These are phyloP conservation scores for Spermophilus dauricus DNA, from an alignment of 2,113 vertebrate genomes.

Conservation along the genomic window DNA sequence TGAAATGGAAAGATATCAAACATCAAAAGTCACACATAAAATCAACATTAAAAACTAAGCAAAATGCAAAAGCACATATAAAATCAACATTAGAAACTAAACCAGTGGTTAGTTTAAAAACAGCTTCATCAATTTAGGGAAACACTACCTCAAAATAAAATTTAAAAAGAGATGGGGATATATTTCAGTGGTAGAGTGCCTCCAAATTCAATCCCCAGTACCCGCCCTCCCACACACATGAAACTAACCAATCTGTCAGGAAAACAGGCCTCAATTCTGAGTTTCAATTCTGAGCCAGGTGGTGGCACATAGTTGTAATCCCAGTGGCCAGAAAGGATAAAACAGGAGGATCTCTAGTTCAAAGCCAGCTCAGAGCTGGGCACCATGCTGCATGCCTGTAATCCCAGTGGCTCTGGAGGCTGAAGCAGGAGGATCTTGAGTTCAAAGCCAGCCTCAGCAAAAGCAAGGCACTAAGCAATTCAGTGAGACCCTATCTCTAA, in stretches of 20 bases:
- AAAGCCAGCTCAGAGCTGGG: too few relatives aligned
- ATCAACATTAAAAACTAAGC: background rate
- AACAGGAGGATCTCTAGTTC: too few relatives aligned
- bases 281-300: background rate
- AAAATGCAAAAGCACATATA: too few relatives aligned
- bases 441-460: too few relatives aligned
- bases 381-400: too few relatives aligned
- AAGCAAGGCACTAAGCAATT: too few relatives aligned
- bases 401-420: too few relatives aligned
- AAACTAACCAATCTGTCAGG: slow-evolving; percentile 37
- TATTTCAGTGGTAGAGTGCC: background rate
- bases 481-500: too few relatives aligned
- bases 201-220: background rate
- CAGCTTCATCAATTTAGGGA: background rate
- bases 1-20: slow-evolving; percentile 34
- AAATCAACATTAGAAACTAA: background rate
- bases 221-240: background rate
- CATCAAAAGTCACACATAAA: slow-evolving; percentile 50
- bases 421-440: too few relatives aligned
- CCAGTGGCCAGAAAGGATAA: too few relatives aligned
- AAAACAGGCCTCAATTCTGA: background rate
- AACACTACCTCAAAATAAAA: background rate
- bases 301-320: too few relatives aligned
- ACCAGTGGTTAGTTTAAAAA: background rate
- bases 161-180: background rate